Base-by-base conservation (phyloP, 1,140 invertebrate species). In the Brachionus rotundiformis region DNA sequence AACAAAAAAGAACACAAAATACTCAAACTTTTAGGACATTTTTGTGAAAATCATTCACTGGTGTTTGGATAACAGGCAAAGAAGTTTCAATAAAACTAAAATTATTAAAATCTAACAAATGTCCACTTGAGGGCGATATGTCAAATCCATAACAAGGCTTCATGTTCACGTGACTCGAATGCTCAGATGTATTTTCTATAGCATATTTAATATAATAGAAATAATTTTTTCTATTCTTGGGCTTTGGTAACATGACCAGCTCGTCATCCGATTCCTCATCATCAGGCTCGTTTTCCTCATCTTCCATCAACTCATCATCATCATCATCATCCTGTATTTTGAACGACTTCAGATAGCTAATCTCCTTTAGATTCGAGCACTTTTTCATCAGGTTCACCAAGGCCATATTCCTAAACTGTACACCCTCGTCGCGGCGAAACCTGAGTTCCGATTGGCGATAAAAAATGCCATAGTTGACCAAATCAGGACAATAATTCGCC, bases 281-380 rank as follows among this genome's bases (percentile, higher is more conserved):
- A 10, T 79, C 75, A 8, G 39, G 3, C 13, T 75, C 71, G 16
- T 36, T 29, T 33, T 75, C 75, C 16, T 77, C 75, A 6, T 77
- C 25, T 16, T 79, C 44, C 16, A 47, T 10, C 27, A 27, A 19
- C 25, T 27, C 16, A 0, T 59, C 75, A 25, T 79, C 76, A 13
- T 76, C 73, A 25, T 79, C 76, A 13, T 79, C 76, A 11, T 79
- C 76, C 54, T 79, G 76, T 3, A 79, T 41, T 59, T 79, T 79
- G 29, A 79, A 79, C 47, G 76, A 59, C 16, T 79, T 79, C 76
- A 79, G 59, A 31, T 79, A 79, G 33, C 76, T 79, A 31, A 79
- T 79, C 25, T 79, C 76, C 10, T 10, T 33, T 25, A 79, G 36
- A 23, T 13, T 8, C 23, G 23, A 13, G 36, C 76, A 79, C n/a